phyloP scores from a whole-genome alignment of 2,113 vertebrate genomes.

The Cyphomyrus discorhynchus region DNA sequence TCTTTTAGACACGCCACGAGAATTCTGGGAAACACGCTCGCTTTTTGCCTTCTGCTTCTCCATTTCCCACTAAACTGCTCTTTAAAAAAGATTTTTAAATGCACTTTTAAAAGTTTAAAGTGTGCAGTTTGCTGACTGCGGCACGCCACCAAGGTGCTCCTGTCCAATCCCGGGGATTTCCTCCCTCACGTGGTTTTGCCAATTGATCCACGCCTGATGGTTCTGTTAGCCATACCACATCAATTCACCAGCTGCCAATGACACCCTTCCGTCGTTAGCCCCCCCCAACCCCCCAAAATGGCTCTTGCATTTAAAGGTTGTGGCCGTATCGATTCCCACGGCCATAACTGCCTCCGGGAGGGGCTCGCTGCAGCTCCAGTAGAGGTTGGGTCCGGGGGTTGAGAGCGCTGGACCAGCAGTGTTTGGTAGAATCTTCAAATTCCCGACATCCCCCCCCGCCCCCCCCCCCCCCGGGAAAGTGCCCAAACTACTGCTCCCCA shows the following conservation, averaged over 20 bases:
- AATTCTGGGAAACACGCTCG: neutral
- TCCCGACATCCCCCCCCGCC: neutral
- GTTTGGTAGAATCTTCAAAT: neutral
- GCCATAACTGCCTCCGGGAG: conserved; percentile 4
- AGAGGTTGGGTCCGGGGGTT: neutral
- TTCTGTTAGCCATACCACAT: conserved; percentile 32
- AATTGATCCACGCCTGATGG: neutral
- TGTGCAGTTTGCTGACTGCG: neutral
- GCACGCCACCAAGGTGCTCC: neutral
- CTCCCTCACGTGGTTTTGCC: neutral
- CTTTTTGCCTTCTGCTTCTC: neutral
- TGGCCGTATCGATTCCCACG: conserved; percentile 37
- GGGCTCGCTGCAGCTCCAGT: neutral
- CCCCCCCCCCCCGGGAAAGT: conserved; percentile 19
- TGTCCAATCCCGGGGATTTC: neutral
- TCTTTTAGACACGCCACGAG: neutral
- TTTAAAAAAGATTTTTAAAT: neutral
- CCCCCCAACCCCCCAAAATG: neutral
- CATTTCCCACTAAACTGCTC: neutral
- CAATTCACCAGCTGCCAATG: conserved; percentile 43
- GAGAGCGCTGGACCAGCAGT: neutral
- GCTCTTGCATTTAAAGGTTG: conserved; percentile 34
- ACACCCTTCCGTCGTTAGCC: conserved; percentile 26
- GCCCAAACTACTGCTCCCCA: neutral
- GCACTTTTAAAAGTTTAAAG: neutral